Evolutionary conservation across 2,888 invertebrate genomes (phyloP).

Genomic region (Drosophila falleni): DNA sequence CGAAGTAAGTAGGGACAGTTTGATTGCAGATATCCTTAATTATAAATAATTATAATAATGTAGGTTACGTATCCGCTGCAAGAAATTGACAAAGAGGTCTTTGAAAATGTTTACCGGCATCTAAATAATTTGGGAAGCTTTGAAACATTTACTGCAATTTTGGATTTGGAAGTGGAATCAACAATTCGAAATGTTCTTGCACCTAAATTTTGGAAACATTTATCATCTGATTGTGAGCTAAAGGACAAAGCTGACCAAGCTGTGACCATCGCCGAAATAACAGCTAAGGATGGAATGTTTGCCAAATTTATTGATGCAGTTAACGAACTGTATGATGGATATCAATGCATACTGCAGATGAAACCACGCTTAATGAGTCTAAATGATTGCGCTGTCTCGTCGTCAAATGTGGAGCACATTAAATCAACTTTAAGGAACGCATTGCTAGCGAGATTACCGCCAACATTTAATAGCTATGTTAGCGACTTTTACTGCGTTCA

Average conservation of each 20-base stretch:
- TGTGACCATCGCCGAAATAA: slow-evolving; percentile 49
- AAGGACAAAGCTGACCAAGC: slow-evolving; percentile 28
- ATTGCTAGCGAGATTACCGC: slow-evolving; percentile 90
- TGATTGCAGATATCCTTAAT: not conserved
- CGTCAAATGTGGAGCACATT: slow-evolving; percentile 86
- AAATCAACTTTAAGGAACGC: slow-evolving; percentile 65
- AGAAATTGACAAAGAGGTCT: slow-evolving; percentile 39
- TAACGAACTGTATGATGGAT: slow-evolving; percentile 77
- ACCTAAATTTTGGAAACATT: slow-evolving; percentile 84
- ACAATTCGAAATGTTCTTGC: slow-evolving; percentile 77
- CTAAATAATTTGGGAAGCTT: slow-evolving; percentile 36
- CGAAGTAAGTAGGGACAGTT: slow-evolving; percentile 51
- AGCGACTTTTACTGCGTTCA: slow-evolving; percentile 92
- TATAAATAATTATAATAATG: not conserved
- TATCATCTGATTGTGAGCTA: slow-evolving; percentile 41
- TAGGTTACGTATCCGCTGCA: slow-evolving; percentile 27
- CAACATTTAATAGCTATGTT: slow-evolving; percentile 89
- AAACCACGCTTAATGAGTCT: slow-evolving; percentile 65
- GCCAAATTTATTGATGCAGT: slow-evolving; percentile 81
- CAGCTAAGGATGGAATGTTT: slow-evolving; percentile 65
- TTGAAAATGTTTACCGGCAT: slow-evolving; percentile 49
- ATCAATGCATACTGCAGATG: slow-evolving; percentile 65
- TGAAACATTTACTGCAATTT: slow-evolving; percentile 66
- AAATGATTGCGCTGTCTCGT: slow-evolving; percentile 28
- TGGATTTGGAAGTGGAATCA: slow-evolving; percentile 80